These are phyloP conservation scores for Manacus vitellinus DNA, from an alignment of 2,113 vertebrate genomes.

Conservation along the genomic window DNA sequence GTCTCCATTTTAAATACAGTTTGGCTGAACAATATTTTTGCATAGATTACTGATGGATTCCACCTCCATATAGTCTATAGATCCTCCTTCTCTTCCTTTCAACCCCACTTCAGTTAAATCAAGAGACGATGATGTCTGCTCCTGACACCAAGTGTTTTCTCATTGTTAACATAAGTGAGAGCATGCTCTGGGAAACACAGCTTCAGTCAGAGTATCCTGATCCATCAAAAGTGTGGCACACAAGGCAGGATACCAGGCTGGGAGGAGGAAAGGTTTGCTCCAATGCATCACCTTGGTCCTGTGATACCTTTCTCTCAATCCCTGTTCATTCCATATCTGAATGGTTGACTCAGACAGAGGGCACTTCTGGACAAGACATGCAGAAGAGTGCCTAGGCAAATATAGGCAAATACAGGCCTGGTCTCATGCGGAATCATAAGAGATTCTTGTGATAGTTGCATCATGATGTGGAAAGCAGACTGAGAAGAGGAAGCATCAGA, in stretches of 20 bases:
- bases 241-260: not conserved
- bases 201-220: fast-evolving
- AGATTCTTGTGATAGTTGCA: fast-evolving
- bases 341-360: fast-evolving
- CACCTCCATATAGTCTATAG: not conserved
- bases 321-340: too few species aligned
- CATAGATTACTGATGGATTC: not conserved
- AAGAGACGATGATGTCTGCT: not conserved
- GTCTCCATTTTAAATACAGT: not conserved
- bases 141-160: not conserved
- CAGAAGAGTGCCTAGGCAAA: not conserved
- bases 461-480: fast-evolving
- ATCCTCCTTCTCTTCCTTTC: not conserved
- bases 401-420: not conserved
- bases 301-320: fast-evolving
- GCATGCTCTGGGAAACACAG: not conserved
- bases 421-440: fast-evolving
- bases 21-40: not conserved
- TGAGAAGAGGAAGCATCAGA: not conserved
- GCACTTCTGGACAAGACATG: not conserved
- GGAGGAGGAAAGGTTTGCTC: not conserved
- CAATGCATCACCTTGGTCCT: not conserved
- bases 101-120: not conserved
- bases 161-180: not conserved
- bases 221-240: fast-evolving